phyloP scores from a whole-genome alignment of 1,140 invertebrate genomes.

The Maconellicoccus hirsutus region DNA sequence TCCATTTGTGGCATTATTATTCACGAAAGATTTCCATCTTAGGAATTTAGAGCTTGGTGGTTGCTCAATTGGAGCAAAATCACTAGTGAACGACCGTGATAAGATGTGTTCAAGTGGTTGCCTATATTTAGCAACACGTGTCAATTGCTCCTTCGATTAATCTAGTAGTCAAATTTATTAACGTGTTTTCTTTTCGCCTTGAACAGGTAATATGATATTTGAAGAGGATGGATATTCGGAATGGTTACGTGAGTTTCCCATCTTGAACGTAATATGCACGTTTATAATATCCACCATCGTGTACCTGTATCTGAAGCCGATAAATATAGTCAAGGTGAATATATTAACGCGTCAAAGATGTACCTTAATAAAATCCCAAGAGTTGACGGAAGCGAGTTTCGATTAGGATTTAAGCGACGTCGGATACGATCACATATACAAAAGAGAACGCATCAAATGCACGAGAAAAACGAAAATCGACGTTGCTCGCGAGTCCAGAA shows the following conservation, averaged over 20 bases:
- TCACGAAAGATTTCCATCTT: no score
- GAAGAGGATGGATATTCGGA: no score
- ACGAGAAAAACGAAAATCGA: constrained; percentile 18
- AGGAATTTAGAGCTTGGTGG: no score
- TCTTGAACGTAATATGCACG: neutral
- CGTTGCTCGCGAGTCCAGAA: constrained; percentile 29
- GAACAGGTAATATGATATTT: no score
- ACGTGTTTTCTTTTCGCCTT: no score
- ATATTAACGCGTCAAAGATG: neutral
- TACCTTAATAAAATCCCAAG: constrained; percentile 17
- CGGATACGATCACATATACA: constrained; percentile 36
- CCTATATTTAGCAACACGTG: no score
- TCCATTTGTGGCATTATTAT: no score
- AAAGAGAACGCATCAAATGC: constrained; percentile 19
- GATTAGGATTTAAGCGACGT: constrained; percentile 37
- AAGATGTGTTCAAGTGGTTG: no score
- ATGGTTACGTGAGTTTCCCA: neutral
- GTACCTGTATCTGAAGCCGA: neutral
- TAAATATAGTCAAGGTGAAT: neutral
- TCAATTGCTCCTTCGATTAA: no score
- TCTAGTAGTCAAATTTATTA: no score
- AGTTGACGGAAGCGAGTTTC: neutral
- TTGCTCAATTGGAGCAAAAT: no score
- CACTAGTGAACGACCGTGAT: no score
- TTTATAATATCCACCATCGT: neutral